Base-by-base conservation (phyloP, 2,113 vertebrate species). In the Bos indicus region DNA sequence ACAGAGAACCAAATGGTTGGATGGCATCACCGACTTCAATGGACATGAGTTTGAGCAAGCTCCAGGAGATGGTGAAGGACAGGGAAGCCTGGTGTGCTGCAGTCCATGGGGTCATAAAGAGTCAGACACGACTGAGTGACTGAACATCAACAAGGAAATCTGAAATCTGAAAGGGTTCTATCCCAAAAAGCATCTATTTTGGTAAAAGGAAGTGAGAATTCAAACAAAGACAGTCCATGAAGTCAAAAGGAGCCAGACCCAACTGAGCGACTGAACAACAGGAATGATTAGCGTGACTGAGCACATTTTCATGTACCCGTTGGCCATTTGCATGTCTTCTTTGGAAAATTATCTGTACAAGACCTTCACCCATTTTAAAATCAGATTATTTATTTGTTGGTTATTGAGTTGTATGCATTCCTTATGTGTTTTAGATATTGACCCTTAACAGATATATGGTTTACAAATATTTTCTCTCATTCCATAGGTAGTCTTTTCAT, bases 201-300 rank as follows among this genome's bases (percentile, higher is more conserved):
- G 0, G 1, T 40, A 40, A 74, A 74, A 40, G n/a, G 19, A 40
- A 74, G 5, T 74, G 19, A 74, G n/a, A 40, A 74, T 74, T 74
- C 67, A 74, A 21, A 71, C 56, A 25, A 57, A 25, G 67, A 40
- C n/a, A 40, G 19, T 40, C n/a, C 19, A 3, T 74, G 67, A 40
- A 6, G n/a, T 25, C 21, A 23, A 23, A 74, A 40, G 23, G 10
- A 23, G 67, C 67, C 0, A 0, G 67, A 40, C 67, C 12, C 67
- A 40, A 23, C n/a, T 74, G 19, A 74, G n/a, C 2, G 0, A 74
- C 67, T 23, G n/a, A 71, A 74, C 19, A 40, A 23, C 19, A 23
- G n/a, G 67, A 48, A 26, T 64, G 23, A 13, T n/a, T 9, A 43
- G n/a, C 67, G 28, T 6, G 17, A 7, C 3, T 81, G 48, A 88